A percentile compares a stretch with the other conserved stretches of the same genome.
Conservation (phyloP, 2,113 vertebrate species). For the Limanda limanda region DNA sequence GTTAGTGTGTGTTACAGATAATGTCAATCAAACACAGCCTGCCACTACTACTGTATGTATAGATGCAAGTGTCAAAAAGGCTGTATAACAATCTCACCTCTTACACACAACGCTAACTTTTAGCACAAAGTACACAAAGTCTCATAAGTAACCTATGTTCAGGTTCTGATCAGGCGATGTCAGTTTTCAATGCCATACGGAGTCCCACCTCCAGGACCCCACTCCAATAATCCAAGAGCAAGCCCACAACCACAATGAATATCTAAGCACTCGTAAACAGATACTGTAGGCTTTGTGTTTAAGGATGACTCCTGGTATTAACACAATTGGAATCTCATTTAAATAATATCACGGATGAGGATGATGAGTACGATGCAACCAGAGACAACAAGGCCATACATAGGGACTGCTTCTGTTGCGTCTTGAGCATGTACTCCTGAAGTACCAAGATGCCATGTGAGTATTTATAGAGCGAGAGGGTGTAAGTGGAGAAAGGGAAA, state of each 20-base stretch:
- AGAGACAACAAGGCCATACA: background rate
- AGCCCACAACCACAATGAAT: too few relatives aligned
- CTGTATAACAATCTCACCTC: background rate
- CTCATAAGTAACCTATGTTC: too few relatives aligned
- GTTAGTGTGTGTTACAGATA: too few relatives aligned
- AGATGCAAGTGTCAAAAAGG: background rate
- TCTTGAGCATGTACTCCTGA: slow-evolving; percentile 9
- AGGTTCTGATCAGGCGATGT: too few relatives aligned
- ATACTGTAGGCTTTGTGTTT: background rate
- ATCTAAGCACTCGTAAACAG: background rate
- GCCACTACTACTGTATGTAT: background rate
- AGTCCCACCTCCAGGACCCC: too few relatives aligned
- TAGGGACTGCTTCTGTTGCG: background rate
- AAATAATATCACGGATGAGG: background rate
- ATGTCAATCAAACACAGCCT: too few relatives aligned
- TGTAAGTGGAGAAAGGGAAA: slow-evolving; percentile 24
- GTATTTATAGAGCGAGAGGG: slow-evolving; percentile 21
- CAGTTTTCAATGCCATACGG: too few relatives aligned
- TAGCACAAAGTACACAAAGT: too few relatives aligned
- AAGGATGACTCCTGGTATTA: background rate
- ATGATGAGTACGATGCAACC: background rate
- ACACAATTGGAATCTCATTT: background rate
- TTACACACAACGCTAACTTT: too few relatives aligned
- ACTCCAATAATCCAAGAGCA: too few relatives aligned
- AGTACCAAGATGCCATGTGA: slow-evolving; percentile 8